Conservation (phyloP, 2,888 invertebrate genomes). For the Sabatieria punctata region DNA sequence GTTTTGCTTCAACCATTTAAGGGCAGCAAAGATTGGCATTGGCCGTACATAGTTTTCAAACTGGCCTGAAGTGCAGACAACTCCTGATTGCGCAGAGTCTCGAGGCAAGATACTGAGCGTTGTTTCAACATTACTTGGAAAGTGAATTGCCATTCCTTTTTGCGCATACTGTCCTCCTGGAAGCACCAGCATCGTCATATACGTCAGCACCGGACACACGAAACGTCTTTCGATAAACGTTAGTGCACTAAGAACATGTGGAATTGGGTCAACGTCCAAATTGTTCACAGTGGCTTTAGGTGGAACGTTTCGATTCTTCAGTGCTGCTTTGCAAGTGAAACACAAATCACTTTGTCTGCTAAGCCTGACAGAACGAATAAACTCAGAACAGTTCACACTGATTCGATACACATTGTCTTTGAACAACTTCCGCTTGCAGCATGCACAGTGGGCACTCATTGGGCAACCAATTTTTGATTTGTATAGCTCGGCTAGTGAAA, state of each 20-base stretch:
- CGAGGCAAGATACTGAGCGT: neutral
- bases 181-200: slow-evolving; percentile 1
- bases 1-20: neutral
- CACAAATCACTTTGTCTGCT: too few species aligned
- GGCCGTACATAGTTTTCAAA: neutral
- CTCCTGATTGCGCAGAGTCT: neutral
- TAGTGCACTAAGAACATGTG: neutral
- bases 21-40: neutral
- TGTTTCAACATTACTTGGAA: neutral
- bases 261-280: neutral
- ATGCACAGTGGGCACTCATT: too few species aligned
- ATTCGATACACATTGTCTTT: too few species aligned
- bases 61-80: neutral
- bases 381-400: too few species aligned
- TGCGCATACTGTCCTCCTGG: slow-evolving; percentile 4
- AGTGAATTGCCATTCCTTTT: slow-evolving; percentile 4
- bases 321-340: neutral
- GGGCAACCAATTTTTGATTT: too few species aligned
- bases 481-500: too few species aligned
- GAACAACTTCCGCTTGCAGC: too few species aligned
- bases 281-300: neutral
- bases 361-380: too few species aligned
- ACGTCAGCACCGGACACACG: neutral
- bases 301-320: neutral
- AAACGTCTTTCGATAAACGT: slow-evolving; percentile 1